Percentiles rank a stretch among this genome's conserved stretches.
phyloP scores from a whole-genome alignment of 2,888 invertebrate species.

The Lysandra coridon region DNA sequence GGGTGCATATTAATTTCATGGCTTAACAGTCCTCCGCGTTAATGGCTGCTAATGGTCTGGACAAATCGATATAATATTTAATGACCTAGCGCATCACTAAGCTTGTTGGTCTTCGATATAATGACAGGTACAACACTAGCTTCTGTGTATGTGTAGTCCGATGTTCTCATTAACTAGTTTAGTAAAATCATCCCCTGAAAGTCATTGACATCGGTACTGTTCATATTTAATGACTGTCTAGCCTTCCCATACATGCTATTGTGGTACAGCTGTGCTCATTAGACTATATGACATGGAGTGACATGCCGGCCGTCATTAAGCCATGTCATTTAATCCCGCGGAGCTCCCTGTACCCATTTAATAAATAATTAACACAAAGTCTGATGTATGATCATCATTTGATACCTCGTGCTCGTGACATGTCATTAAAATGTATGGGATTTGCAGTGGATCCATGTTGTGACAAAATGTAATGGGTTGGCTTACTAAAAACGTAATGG shows the following conservation, averaged over 20 bases:
- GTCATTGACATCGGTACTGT: neutral
- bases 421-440: neutral
- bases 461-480: neutral
- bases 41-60: constrained; percentile 35
- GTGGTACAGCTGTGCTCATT: neutral
- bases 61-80: constrained; percentile 38
- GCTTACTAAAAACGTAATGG: no score
- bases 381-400: neutral
- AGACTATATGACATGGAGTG: constrained; percentile 7
- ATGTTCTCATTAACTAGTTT: neutral
- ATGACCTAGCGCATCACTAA: constrained; percentile 43
- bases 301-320: neutral
- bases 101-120: constrained; percentile 19
- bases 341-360: neutral
- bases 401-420: neutral
- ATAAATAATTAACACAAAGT: neutral
- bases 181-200: no score
- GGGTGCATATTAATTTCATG: constrained; percentile 22
- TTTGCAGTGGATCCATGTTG: neutral
- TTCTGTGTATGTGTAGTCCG: neutral
- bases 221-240: neutral
- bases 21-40: constrained; percentile 29
- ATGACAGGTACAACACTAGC: neutral
- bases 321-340: constrained; percentile 6
- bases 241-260: neutral